Conservation (phyloP, 2,113 vertebrate genomes). For the Neotragus moschatus region DNA sequence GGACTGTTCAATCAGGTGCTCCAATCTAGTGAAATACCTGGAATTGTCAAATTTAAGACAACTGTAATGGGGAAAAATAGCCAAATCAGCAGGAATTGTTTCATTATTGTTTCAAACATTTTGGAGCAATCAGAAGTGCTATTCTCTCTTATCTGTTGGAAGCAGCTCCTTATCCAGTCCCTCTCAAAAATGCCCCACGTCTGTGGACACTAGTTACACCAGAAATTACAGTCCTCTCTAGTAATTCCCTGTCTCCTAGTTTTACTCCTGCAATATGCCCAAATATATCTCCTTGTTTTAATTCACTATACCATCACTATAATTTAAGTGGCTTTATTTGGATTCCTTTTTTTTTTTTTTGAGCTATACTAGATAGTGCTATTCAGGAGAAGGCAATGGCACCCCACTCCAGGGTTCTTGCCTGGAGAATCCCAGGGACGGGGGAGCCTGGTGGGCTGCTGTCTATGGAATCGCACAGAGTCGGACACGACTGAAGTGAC, state of each 20-base stretch:
- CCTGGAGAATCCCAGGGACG: too few relatives aligned
- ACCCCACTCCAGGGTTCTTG: too few relatives aligned
- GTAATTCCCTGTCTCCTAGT: not conserved
- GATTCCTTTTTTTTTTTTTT: not conserved
- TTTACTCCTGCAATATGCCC: not conserved
- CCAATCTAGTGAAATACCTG: not conserved
- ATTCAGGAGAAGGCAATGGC: too few relatives aligned
- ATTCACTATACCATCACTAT: not conserved
- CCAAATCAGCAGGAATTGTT: not conserved
- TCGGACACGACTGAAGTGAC: too few relatives aligned
- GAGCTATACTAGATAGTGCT: not conserved
- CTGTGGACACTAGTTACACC: not conserved
- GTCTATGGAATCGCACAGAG: too few relatives aligned
- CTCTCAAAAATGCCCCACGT: not conserved
- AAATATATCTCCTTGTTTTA: not conserved
- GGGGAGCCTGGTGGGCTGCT: too few relatives aligned
- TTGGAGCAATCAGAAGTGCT: not conserved
- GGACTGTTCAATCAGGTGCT: not conserved
- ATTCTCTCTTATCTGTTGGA: not conserved
- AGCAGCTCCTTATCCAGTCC: not conserved
- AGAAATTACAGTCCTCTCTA: not conserved
- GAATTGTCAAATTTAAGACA: not conserved
- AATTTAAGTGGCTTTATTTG: not conserved
- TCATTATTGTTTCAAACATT: slow-evolving; percentile 21
- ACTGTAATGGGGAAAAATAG: not conserved